Evolutionary conservation across 2,888 invertebrate genomes (phyloP), one percentile per base, ranked within the genome.

Genomic region (Tipula helvola): DNA sequence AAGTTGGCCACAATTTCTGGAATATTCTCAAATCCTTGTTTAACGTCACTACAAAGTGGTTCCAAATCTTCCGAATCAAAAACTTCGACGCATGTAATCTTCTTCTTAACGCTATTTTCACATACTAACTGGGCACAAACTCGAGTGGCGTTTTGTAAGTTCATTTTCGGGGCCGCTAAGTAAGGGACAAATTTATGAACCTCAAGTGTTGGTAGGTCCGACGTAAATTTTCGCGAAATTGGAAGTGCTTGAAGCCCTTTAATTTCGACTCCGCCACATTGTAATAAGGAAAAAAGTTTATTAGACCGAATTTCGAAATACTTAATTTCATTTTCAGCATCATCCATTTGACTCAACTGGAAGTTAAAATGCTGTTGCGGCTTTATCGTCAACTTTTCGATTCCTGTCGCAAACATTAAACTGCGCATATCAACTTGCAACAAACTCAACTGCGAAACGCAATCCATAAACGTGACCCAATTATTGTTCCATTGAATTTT

Each of bases 381-480:
- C 89, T 96, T 94, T 83, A 97, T 95, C n/a, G 93, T 93, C 0
- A 96, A 90, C 89, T 93, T 94, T 89, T 94, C 94, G 42, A 97
- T 94, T 87, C 95, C 93, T 0, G 96, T 96, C 0, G 97, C 97
- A 0, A 97, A 93, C 89, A 95, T 93, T 3, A 97, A 93, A 2
- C 94, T 93, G 39, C 96, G 93, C 0, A 94, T 93, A 88, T 95
- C 94, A 87, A 94, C 93, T 39, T 94, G 94, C 39, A 97, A 90
- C 86, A 97, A 94, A 89, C 94, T 93, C 89, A 96, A 94, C 91
- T 98, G 98, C 13, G 98, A 92, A 95, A 98, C 95, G 47, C 96
- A 96, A 91, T 98, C 98, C 92, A 98, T 94, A 91, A 97, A 97
- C 2, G 96, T 94, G 5, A 96, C 95, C 97, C 97, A 98, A 91